Base-by-base conservation (phyloP, 64 coral and sea anemone genomes). In the Porites lutea region DNA sequence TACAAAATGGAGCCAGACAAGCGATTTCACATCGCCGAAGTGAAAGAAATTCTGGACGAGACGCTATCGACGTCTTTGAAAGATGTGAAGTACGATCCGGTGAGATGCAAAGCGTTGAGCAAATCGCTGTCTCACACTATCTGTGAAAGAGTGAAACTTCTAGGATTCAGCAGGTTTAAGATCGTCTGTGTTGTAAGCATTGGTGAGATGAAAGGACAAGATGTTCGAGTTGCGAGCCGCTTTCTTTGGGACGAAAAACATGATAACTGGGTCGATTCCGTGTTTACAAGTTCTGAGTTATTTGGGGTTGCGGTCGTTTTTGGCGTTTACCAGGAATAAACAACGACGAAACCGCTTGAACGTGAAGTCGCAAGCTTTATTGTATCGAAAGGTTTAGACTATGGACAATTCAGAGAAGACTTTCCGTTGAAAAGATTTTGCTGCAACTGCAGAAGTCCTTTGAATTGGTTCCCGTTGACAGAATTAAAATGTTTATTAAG, bases 241-340 rank as follows among this genome's bases (percentile, higher is more conserved):
- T 99, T 95, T 93, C 82, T 99, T 61, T 99, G 97, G 97, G 93
- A 99, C 60, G 97, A 99, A 78, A 99, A 99, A 82, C 88, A 99
- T 65, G 97, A 99, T 58, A 96, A 96, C 22, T 93, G 91, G 94
- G 94, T 99, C 48, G 94, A 95, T 85, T 88, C 94, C 5, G 97
- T 99, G 21, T 99, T 90, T 74, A 85, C 68, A 75, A 95, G 74
- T 93, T 57, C 91, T 20, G 88, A 96, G 62, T 63, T 99, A 49
- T 93, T 96, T 79, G 94, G 90, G 2, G 92, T 99, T 54, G 97
- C 94, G n/a, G 91, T 93, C 14, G 94, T 99, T 16, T 99, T 93
- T 75, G 88, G 79, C 20, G 88, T 99, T 46, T 99, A 96, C 14
- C 92, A 95, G 72, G 94, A 99, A 84, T 99, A 52, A 98, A 47